Base-by-base conservation (phyloP, 2,113 vertebrate genomes). In the Phainopepla nitens region DNA sequence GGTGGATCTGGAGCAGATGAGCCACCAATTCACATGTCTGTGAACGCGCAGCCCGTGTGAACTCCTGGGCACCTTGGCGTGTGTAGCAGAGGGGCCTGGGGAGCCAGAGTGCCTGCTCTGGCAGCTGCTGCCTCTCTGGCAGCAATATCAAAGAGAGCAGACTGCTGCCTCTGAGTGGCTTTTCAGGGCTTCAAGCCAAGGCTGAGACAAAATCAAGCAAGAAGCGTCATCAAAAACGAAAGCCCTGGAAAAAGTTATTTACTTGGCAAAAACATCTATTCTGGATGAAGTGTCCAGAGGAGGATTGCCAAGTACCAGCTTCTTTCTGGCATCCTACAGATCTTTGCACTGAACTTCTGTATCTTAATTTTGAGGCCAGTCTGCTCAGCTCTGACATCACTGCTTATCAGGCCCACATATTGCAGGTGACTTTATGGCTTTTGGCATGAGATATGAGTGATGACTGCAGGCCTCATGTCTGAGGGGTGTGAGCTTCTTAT, bases 101-200 rank as follows among this genome's bases (percentile, higher is more conserved):
- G 81, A 94, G 39, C 6, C 51, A 45, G 44, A 5, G 15, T 4
- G 24, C 33, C n/a, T 29, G 44, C 82, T 85, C 57, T 81, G 87
- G 56, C 95, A 96, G 87, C 69, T 93, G 81, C 84, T 13, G 9
- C 56, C 50, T 69, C 42, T 62, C 87, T 96, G 96, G 95, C 94
- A 93, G 57, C 44, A 12, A 1, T 42, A 87, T 89, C 83, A 94
- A 91, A 94, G 87, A 68, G 57, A 93, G 61, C 77, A 89, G 87
- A 21, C 66, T 89, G 96, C 81, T 95, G 82, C 81, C 80, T 60
- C 75, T 29, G 24, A 87, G 57, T 44, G 65, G 44, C 81, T 87
- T 79, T 64, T 58, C 78, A 91, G 82, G 81, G 84, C 71, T 66
- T 86, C 75, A 35, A 65, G 91, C 93, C 94, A 95, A 87, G n/a